These are phyloP conservation scores for Orchesella cincta DNA, from an alignment of 1,140 invertebrate species.

Conservation along the genomic window DNA sequence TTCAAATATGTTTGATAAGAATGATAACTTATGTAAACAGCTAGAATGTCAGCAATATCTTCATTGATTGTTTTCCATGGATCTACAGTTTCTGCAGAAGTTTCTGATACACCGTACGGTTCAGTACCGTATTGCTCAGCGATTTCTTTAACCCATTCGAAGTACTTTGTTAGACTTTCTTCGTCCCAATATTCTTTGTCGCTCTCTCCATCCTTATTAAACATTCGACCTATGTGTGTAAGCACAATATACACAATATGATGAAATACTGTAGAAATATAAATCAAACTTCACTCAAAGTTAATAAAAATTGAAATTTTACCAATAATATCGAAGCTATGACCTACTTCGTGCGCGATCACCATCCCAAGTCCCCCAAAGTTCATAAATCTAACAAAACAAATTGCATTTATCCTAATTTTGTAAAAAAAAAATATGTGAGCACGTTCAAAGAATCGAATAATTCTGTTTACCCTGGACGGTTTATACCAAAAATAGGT, in stretches of 20 bases:
- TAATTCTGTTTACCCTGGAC: conserved; percentile 6
- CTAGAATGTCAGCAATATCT: conserved; percentile 13
- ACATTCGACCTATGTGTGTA: background rate
- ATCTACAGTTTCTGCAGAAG: conserved; percentile 2
- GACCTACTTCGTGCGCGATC: background rate
- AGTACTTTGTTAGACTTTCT: conserved; percentile 11
- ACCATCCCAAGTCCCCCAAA: conserved; percentile 1
- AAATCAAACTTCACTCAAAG: background rate
- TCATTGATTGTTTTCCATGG: conserved; percentile 24
- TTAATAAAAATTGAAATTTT: too few species aligned
- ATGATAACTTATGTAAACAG: conserved; percentile 11
- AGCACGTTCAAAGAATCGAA: too few species aligned
- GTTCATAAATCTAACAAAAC: conserved; percentile 17
- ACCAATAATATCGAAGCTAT: conserved; percentile 7
- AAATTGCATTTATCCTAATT: background rate
- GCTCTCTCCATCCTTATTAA: conserved; percentile 20
- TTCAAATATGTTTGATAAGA: conserved; percentile 24
- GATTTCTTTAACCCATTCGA: background rate
- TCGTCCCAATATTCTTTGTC: conserved; percentile 16
- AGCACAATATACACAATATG: background rate
- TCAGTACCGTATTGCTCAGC: conserved; percentile 7
- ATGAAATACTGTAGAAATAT: too few species aligned
- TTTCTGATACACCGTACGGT: background rate
- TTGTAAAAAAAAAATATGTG: background rate
- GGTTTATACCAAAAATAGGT: background rate